These are phyloP conservation scores for Tauraco hartlaubi DNA, from an alignment of 2,797 vertebrate genomes.

Conservation along the genomic window DNA sequence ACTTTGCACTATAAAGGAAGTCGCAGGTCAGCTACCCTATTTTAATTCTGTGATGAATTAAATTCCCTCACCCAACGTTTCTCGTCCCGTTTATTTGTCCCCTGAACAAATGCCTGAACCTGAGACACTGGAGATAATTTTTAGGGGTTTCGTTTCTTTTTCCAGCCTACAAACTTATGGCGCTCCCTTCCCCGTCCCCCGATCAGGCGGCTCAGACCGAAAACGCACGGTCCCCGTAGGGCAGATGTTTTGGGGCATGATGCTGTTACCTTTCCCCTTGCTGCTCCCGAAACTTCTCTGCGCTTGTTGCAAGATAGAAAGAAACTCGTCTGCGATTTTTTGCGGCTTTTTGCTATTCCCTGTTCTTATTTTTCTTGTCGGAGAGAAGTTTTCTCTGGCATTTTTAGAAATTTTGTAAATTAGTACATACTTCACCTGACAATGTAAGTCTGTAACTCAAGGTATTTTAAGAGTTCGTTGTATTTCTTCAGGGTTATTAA, in stretches of 20 bases:
- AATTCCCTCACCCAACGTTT: constrained; percentile 67
- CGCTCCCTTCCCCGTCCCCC: background rate
- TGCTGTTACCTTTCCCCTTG: background rate
- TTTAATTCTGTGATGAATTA: constrained; percentile 73
- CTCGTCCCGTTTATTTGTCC: constrained; percentile 35
- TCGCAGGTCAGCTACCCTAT: constrained; percentile 88
- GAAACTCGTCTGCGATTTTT: background rate
- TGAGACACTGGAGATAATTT: background rate
- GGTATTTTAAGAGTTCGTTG: background rate
- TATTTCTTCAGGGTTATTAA: background rate
- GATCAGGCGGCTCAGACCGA: background rate
- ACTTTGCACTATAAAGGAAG: constrained; percentile 86
- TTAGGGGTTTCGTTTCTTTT: constrained; percentile 4
- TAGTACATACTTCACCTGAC: background rate
- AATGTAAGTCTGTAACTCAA: background rate
- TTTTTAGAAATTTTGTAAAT: background rate
- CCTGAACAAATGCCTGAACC: background rate
- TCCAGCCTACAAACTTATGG: background rate
- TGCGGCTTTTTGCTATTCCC: background rate
- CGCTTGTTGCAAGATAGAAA: background rate
- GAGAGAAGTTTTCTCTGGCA: background rate
- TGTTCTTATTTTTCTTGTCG: background rate
- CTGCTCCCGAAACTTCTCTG: background rate
- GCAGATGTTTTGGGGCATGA: background rate
- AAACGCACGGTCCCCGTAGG: background rate